Percentiles rank a stretch among this genome's conserved stretches.
phyloP scores from a whole-genome alignment of 2,797 vertebrate genomes.

The Botia almorhae region DNA sequence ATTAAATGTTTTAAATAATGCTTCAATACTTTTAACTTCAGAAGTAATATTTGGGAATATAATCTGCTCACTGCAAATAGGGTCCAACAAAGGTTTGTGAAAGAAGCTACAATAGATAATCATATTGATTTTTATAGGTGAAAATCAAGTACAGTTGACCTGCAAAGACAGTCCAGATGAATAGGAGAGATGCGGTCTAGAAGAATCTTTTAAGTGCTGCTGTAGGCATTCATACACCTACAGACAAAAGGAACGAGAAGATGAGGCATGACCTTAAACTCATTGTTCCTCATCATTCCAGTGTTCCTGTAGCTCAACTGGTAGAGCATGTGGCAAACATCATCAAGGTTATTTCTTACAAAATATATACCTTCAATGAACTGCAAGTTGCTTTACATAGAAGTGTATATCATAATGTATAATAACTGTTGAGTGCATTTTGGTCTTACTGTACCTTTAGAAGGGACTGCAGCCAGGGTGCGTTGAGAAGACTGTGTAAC shows the following conservation, averaged over 20 bases:
- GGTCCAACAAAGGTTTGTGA: background rate
- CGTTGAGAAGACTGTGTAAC: slow-evolving; percentile 85
- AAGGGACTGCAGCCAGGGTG: slow-evolving; percentile 90
- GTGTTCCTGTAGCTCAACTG: too few relatives aligned
- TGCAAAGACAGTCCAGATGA: slow-evolving; percentile 81
- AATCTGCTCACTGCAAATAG: background rate
- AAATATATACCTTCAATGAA: background rate
- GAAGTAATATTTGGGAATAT: background rate
- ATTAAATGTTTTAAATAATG: too few relatives aligned
- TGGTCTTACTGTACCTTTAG: slow-evolving; percentile 81
- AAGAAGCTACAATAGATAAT: background rate
- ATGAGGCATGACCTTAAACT: background rate
- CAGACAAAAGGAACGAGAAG: background rate
- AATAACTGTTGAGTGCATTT: background rate
- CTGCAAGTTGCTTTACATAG: background rate
- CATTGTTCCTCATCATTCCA: background rate
- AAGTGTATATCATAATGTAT: background rate
- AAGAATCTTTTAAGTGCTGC: slow-evolving; percentile 75
- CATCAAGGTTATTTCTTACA: too few relatives aligned
- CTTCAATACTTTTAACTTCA: too few relatives aligned
- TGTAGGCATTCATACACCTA: slow-evolving; percentile 92
- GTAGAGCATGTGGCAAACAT: too few relatives aligned
- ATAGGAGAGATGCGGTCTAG: slow-evolving; percentile 75
- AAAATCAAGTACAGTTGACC: slow-evolving; percentile 73
- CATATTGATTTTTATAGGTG: background rate